Base-by-base conservation (phyloP, 2,113 vertebrate species). In the Paradoxurus hermaphroditus region DNA sequence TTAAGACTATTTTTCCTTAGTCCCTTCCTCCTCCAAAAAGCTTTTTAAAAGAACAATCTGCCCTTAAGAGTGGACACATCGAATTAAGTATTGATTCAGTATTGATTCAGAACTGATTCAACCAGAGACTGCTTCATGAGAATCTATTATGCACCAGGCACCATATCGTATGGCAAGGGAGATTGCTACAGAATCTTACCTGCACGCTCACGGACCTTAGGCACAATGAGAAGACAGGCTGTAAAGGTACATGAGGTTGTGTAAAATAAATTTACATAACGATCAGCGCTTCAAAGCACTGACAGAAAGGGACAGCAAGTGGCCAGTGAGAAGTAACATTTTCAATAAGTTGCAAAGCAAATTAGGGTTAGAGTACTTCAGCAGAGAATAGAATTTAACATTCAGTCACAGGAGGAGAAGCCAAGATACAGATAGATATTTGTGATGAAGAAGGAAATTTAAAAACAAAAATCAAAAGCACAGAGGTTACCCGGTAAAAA, bases 241-340 rank as follows among this genome's bases (percentile, higher is more conserved):
- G 56, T 70, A 77, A 53, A 44, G 65, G 8, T 78, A 0, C 21
- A 79, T 67, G 73, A 46, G 41, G 19, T 29, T 90, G 3, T 21
- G 9, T 49, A 39, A 82, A 16, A 41, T 65, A 29, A 75, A 75
- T 91, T 95, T 67, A 67, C 67, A 79, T 51, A 79, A 95, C 91
- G 19, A 79, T 25, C 23, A 70, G 41, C 77, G 27, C 31, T 88
- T 82, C 21, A 5, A 81, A 85, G 46, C 31, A n/a, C 36, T 77
- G 14, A 85, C 18, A 25, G 0, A 29, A 36, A 89, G 2, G 5
- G 5, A 62, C 3, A 70, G 3, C 67, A 14, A 65, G 3, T 36
- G 4, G 6, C 25, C 72, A 0, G 7, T 27, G 0, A 13, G 1
- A 13, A 85, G 4, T 4, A 18, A 15, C 2, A 21, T 56, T 46